A percentile compares a stretch with the other conserved stretches of the same genome.
Evolutionary conservation across 2,888 invertebrate species (phyloP).

Genomic region (Synergus itoensis): DNA sequence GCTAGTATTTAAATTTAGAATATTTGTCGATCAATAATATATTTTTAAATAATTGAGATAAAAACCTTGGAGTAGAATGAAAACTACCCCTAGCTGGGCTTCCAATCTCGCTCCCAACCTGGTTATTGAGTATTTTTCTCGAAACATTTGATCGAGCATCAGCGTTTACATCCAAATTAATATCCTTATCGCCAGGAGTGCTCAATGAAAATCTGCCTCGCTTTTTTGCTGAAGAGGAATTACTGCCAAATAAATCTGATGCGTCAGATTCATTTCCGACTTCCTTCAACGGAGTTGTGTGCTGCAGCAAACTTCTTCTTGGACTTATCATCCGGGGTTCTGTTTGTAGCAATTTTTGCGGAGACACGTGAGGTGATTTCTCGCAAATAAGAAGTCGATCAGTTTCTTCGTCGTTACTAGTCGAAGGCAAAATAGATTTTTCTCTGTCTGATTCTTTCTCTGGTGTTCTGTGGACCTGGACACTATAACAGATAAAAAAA

Average conservation of each 20-base stretch:
- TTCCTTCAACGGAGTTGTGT: background rate
- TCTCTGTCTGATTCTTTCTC: too few relatives aligned
- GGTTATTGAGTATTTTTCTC: background rate
- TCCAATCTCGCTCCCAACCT: background rate
- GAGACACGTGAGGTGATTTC: background rate
- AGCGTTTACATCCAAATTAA: background rate
- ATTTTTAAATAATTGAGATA: background rate
- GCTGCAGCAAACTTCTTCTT: background rate
- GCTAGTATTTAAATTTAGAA: too few relatives aligned
- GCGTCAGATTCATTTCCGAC: conserved; percentile 6
- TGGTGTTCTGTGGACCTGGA: too few relatives aligned
- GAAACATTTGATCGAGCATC: background rate
- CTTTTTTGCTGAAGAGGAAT: conserved; percentile 5
- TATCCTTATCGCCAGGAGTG: background rate
- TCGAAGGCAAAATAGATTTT: too few relatives aligned
- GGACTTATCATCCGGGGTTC: background rate
- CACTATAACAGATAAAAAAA: too few relatives aligned
- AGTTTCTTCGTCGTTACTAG: too few relatives aligned
- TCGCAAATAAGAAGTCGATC: too few relatives aligned
- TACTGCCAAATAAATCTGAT: background rate
- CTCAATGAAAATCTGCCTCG: background rate
- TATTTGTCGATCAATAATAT: too few relatives aligned
- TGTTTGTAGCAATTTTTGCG: background rate
- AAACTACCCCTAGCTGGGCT: background rate
- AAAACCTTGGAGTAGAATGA: conserved; percentile 15